Conservation (phyloP, 2,113 vertebrate species). For the Gymnarchus niloticus region DNA sequence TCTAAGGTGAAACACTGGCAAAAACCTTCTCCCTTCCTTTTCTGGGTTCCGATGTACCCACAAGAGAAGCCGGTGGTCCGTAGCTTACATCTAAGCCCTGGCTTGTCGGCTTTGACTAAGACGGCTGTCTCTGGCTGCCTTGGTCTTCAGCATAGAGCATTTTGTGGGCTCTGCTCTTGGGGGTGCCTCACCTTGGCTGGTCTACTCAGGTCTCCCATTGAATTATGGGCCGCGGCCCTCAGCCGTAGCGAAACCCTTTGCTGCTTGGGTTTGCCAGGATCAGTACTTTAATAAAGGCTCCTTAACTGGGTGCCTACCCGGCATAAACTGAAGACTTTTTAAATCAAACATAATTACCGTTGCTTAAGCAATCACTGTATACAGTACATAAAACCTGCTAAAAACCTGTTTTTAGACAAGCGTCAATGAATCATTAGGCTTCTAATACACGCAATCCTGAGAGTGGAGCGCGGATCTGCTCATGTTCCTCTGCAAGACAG, state of each 20-base stretch:
- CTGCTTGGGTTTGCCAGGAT: not conserved
- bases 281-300: not conserved
- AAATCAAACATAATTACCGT: not conserved
- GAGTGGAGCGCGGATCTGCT: not conserved
- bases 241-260: not conserved
- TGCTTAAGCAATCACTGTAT: not conserved
- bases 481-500: not conserved
- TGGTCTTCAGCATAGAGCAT: not conserved
- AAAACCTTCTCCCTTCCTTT: not conserved
- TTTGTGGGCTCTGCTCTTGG: not conserved
- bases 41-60: not conserved
- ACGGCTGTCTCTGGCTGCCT: not conserved
- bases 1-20: not conserved
- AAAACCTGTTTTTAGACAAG: not conserved
- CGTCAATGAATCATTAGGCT: not conserved
- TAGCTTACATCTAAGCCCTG: not conserved
- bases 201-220: too few species aligned
- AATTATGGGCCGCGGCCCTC: not conserved
- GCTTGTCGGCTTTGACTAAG: not conserved
- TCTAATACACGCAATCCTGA: not conserved
- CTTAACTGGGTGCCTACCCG: not conserved
- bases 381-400: not conserved
- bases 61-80: not conserved
- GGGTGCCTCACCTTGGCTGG: too few species aligned
- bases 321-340: constrained; percentile 1